These are phyloP conservation scores for Anoplius nigerrimus DNA, from an alignment of 2,888 invertebrate genomes.

Conservation along the genomic window DNA sequence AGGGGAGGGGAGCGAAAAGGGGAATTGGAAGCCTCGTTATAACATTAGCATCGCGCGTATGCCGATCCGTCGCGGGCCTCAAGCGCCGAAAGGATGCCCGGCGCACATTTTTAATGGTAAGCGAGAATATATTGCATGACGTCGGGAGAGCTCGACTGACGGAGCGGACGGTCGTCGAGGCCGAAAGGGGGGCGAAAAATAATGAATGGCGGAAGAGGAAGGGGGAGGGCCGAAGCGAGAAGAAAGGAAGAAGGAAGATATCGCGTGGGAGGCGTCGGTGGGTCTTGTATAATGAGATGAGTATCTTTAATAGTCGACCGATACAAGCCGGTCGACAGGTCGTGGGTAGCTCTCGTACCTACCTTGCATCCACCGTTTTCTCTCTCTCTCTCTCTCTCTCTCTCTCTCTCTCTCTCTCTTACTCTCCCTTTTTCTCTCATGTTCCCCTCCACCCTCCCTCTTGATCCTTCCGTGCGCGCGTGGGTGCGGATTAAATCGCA, in stretches of 20 bases:
- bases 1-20: too few species aligned
- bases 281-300: slow-evolving; percentile 41
- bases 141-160: too few species aligned
- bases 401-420: background rate
- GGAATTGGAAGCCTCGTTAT: too few species aligned
- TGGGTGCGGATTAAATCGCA: slow-evolving; percentile 37
- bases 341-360: slow-evolving; percentile 28
- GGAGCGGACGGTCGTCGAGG: background rate
- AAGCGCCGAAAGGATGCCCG: background rate
- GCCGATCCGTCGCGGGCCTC: background rate
- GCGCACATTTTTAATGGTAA: too few species aligned
- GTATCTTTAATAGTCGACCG: slow-evolving; percentile 41
- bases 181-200: background rate
- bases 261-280: slow-evolving; percentile 37
- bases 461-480: background rate
- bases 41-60: too few species aligned
- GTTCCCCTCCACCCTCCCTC: slow-evolving; percentile 7
- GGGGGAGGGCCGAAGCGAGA: background rate
- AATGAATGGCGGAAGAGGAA: slow-evolving; percentile 5
- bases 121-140: too few species aligned
- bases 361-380: slow-evolving; percentile 10
- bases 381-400: slow-evolving; percentile 14
- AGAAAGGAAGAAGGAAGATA: slow-evolving; percentile 26
- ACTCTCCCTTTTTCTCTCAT: slow-evolving; percentile 3
- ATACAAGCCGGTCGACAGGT: slow-evolving; percentile 33